Percentiles rank a stretch among this genome's conserved stretches.
Conservation (phyloP, 2,888 invertebrate genomes). For the Shargacucullia verbasci region DNA sequence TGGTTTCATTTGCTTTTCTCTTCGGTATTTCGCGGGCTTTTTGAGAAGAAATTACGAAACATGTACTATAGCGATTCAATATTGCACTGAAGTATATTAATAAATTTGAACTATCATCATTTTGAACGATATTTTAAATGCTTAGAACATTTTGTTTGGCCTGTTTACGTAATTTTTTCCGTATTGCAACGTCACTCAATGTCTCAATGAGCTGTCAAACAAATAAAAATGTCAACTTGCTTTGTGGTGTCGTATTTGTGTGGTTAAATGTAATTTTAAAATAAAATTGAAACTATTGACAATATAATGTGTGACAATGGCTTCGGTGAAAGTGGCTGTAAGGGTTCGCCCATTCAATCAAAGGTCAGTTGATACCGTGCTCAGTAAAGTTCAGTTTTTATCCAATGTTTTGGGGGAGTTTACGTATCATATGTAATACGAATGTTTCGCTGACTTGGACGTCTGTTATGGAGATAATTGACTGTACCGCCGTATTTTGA, state of each 20-base stretch:
- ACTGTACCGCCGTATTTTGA: constrained; percentile 53
- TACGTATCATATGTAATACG: constrained; percentile 55
- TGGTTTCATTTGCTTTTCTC: no score
- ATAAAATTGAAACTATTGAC: constrained; percentile 71
- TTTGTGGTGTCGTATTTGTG: constrained; percentile 79
- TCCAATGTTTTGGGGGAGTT: constrained; percentile 64
- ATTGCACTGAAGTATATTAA: no score
- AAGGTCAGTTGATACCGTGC: constrained; percentile 88
- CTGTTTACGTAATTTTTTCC: constrained; percentile 35
- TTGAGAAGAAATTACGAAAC: no score
- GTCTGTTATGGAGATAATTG: constrained; percentile 61
- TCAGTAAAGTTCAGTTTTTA: constrained; percentile 45
- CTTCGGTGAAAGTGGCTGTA: constrained; percentile 97
- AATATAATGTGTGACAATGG: constrained; percentile 92
- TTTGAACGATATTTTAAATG: no score
- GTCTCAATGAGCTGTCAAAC: constrained; percentile 51
- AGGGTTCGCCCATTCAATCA: constrained; percentile 97
- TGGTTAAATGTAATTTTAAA: constrained; percentile 77
- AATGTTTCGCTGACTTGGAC: constrained; percentile 62
- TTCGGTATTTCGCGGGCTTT: no score
- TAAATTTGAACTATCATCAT: no score
- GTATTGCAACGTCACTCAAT: constrained; percentile 44
- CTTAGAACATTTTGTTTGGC: constrained; percentile 15
- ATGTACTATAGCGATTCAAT: no score
- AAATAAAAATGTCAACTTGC: constrained; percentile 74